Evolutionary conservation across 2,888 invertebrate genomes (phyloP).

Genomic region (Osmoderma eremita): DNA sequence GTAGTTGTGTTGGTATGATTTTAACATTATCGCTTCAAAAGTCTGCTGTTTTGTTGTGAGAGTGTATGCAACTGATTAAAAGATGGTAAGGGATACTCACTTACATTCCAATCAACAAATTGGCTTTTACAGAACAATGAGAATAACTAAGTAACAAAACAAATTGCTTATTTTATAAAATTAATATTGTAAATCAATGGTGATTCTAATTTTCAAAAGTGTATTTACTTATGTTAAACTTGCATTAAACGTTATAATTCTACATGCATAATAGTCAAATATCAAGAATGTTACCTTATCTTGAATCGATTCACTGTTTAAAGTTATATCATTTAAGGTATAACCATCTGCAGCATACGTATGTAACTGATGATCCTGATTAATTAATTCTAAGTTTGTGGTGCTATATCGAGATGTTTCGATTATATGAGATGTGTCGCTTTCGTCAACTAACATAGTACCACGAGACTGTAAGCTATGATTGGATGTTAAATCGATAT

Average conservation of each 20-base stretch:
- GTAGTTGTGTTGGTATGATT: too few species aligned
- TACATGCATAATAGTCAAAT: background rate
- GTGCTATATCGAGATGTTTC: constrained; percentile 51
- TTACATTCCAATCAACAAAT: too few species aligned
- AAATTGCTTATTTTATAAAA: too few species aligned
- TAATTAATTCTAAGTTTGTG: constrained; percentile 56
- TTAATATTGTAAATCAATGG: background rate
- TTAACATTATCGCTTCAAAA: too few species aligned
- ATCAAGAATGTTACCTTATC: constrained; percentile 23
- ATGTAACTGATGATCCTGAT: constrained; percentile 54
- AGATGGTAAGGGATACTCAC: too few species aligned
- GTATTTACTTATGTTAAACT: too few species aligned
- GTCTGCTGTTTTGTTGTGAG: too few species aligned
- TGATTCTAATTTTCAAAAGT: background rate
- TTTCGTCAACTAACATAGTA: constrained; percentile 52
- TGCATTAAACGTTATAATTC: background rate
- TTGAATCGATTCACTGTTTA: constrained; percentile 36
- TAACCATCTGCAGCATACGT: constrained; percentile 42
- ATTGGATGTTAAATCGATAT: constrained; percentile 58
- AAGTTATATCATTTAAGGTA: constrained; percentile 45
- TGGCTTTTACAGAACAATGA: too few species aligned
- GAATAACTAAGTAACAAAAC: too few species aligned
- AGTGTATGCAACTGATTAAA: too few species aligned
- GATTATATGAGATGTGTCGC: constrained; percentile 46
- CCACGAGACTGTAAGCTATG: constrained; percentile 56